Base-by-base conservation (phyloP, 2,797 vertebrate species). In the Meda fulgida region DNA sequence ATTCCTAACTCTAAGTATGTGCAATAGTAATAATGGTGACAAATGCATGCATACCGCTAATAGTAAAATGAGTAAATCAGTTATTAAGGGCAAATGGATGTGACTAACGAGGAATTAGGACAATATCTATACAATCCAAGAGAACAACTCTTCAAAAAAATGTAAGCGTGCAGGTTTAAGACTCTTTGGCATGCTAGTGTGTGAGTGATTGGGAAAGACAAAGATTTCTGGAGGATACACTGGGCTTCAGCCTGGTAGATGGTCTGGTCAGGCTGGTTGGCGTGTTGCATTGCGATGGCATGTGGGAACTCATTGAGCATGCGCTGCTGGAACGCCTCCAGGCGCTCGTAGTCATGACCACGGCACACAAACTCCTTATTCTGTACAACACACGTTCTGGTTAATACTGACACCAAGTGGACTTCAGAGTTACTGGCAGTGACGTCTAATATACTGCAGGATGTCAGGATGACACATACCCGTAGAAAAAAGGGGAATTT, bases 291-390 rank as follows among this genome's bases (percentile, higher is more conserved):
- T 95, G 97, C 97, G 19, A 99, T 97, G 51, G 98, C 98, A 88
- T 99, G 97, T 1, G 98, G 98, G 91, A 99, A 99, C 94, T 99
- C 98, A 70, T 97, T 97, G 90, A 99, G 95, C 97, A 99, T 99
- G 94, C 98, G 96, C 91, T 99, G 98, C 93, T 99, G 98, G 92
- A 99, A 99, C 78, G 97, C 97, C 91, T 99, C 98, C 71, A 99
- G 93, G 72, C 98, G 94, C 92, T 99, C 98, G 0, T 99, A 99
- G 93, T 99, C 98, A 0, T 99, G 97, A 82, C 98, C 98, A 10
- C 97, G 96, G 84, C 98, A 99, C 38, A 99, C 97, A 26, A 99
- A 99, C 86, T 99, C 98, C 90, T 99, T 99, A 93, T 99, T 99
- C 98, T 99, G 94, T 66, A 88, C 85, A 55, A 85, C 69, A 66